Evolutionary conservation across 1,140 invertebrate species (phyloP), one percentile per base, ranked within the genome.

Genomic region (Aplysia californica): DNA sequence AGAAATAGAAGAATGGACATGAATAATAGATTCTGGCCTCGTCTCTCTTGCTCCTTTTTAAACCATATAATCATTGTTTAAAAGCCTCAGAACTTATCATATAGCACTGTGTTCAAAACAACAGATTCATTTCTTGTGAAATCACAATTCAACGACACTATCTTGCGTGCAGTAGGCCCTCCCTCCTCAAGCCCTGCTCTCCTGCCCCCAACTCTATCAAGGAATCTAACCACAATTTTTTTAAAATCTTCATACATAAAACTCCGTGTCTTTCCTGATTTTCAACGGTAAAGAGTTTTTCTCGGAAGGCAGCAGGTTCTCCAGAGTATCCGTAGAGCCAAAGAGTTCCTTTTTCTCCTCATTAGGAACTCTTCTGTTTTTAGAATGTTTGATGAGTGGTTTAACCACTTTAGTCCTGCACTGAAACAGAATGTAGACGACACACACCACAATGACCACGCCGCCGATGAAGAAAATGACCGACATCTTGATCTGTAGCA

Each of bases 401-500:
- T 56, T 69, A 67, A 50, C 61, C 21, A 58, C n/a, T 33, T 75
- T 75, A 6, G 36, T 61, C 35, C 75, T 44, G 55, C 82, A 83
- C 66, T 83, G 82, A 38, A 75, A 5, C 6, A 79, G 39, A 23
- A 83, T 83, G 67, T 83, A 83, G 55, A 77, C 66, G 0, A 83
- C 50, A 59, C 82, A 83, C 26, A 69, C 74, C 1, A 81, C n/a
- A 20, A 83, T 77, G 50, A 79, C 68, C 18, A 79, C 69, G 23
- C 76, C 76, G 18, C 82, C 82, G 31, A 83, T 44, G 29, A 79
- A 72, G 21, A 83, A 64, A 20, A 83, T 83, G 0, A 83, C 71
- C 15, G 78, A 77, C 69, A 83, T 67, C 55, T 83, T 83, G n/a
- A 83, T 77, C 41, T 83, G 79, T 26, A 79, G 77, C n/a, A 83